Evolutionary conservation across 2,797 vertebrate genomes (phyloP).

Genomic region (Kryptopterus vitreolus): DNA sequence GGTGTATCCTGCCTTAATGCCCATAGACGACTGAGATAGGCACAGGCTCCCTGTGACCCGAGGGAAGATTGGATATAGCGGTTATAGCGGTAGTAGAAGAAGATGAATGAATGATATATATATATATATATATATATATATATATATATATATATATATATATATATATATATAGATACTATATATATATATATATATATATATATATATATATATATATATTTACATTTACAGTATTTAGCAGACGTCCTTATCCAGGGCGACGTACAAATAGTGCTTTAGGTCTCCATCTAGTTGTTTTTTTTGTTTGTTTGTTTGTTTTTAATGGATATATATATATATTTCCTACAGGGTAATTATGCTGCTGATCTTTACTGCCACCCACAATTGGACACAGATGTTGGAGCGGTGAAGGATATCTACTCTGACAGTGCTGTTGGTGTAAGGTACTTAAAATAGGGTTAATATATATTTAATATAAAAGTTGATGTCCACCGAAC

Average conservation of each 20-base stretch:
- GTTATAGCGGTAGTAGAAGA: no score
- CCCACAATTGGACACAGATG: slow-evolving; percentile 88
- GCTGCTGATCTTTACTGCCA: slow-evolving; percentile 83
- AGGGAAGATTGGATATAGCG: no score
- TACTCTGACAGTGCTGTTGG: slow-evolving; percentile 86
- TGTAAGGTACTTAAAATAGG: slow-evolving; percentile 74
- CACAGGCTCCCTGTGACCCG: no score
- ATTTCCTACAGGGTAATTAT: slow-evolving; percentile 78
- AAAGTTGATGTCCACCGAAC: background rate
- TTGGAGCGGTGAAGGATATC: slow-evolving; percentile 87
- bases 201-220: slow-evolving; percentile 10
- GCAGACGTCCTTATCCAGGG: no score
- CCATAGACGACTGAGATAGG: no score
- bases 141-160: background rate
- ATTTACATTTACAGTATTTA: no score
- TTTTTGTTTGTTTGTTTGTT: no score
- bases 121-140: background rate
- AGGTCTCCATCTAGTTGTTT: no score
- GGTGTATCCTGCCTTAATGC: no score
- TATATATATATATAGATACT: slow-evolving; percentile 18
- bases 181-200: background rate
- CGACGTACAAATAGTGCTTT: no score
- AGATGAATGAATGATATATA: no score
- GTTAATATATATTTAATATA: background rate
- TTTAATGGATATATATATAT: background rate